These are phyloP conservation scores for Ginglymostoma cirratum DNA, from an alignment of 2,113 vertebrate genomes.

Conservation along the genomic window DNA sequence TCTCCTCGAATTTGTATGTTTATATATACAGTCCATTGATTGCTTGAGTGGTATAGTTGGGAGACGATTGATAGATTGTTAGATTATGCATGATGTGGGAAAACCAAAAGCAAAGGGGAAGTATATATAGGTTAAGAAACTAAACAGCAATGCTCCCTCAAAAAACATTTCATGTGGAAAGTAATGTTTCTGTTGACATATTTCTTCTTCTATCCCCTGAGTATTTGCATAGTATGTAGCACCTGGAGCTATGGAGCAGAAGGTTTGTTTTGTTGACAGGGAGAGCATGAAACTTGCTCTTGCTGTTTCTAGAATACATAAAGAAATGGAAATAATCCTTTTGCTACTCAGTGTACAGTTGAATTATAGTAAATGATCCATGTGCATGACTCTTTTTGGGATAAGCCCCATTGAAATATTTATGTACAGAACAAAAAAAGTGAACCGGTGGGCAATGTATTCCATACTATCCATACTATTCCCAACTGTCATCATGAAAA, in stretches of 20 bases:
- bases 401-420: neutral
- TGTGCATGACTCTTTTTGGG: neutral
- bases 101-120: neutral
- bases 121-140: neutral
- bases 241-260: neutral
- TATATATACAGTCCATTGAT: neutral
- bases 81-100: neutral
- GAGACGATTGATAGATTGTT: neutral
- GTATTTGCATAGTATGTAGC: neutral
- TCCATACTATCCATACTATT: neutral
- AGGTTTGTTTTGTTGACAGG: neutral
- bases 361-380: neutral
- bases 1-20: too few species aligned
- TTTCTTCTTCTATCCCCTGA: neutral
- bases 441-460: neutral
- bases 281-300: too few species aligned
- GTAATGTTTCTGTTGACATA: conserved; percentile 12
- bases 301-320: neutral
- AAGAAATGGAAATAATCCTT: neutral
- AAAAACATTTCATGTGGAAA: conserved; percentile 1
- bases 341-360: neutral
- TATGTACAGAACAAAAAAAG: neutral
- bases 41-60: neutral
- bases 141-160: neutral
- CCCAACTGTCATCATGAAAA: neutral